phyloP scores from a whole-genome alignment of 2,113 vertebrate species.

The Tenrec ecaudatus region DNA sequence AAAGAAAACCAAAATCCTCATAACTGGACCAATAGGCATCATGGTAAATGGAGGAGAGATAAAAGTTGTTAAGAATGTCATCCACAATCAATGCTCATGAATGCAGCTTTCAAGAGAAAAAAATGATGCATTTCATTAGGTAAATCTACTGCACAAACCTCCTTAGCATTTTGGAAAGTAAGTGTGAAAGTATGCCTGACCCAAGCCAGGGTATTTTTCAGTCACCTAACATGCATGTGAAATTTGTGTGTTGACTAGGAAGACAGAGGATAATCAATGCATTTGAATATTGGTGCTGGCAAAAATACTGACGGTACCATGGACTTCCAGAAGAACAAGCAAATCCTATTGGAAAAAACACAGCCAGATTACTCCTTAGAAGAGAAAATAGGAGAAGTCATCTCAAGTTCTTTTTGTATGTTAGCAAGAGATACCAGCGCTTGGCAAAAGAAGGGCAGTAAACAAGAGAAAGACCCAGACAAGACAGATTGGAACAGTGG shows the following conservation, averaged over 20 bases:
- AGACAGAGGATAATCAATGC: not conserved
- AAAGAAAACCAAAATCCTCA: not conserved
- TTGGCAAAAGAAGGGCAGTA: not conserved
- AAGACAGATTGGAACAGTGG: not conserved
- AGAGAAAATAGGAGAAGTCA: not conserved
- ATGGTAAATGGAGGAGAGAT: not conserved
- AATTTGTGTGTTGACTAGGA: not conserved
- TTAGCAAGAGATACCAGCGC: not conserved
- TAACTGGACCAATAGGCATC: not conserved
- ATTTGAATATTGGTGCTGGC: not conserved
- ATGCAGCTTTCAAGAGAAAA: not conserved
- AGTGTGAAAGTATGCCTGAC: not conserved
- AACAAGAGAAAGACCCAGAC: not conserved
- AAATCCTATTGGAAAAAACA: not conserved
- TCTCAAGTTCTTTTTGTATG: not conserved
- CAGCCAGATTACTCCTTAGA: not conserved
- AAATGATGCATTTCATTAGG: not conserved
- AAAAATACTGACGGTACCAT: not conserved
- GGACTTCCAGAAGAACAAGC: not conserved
- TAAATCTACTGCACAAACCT: not conserved
- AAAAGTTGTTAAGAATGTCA: not conserved
- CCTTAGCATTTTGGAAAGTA: not conserved
- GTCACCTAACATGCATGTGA: not conserved
- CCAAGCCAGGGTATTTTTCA: not conserved
- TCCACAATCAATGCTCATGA: not conserved